A percentile compares a stretch with the other conserved stretches of the same genome.
These are phyloP conservation scores for Bradynema listronoti DNA, from an alignment of 1,140 invertebrate species.

Conservation along the genomic window DNA sequence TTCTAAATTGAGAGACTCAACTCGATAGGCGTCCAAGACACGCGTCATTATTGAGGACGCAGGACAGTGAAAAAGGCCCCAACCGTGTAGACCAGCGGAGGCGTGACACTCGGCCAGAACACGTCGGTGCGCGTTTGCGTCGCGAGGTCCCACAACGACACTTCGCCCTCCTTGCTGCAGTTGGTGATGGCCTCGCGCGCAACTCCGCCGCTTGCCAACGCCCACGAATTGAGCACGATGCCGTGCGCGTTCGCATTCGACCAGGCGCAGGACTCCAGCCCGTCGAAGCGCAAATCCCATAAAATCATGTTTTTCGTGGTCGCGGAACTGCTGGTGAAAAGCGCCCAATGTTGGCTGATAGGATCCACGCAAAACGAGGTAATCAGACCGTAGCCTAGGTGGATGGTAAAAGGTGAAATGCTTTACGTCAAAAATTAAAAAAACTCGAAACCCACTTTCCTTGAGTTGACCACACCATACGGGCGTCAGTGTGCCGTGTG, in stretches of 20 bases:
- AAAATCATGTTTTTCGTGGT: slow-evolving; percentile 43
- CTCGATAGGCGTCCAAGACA: not conserved
- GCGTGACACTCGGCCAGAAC: slow-evolving; percentile 31
- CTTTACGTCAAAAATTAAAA: no score
- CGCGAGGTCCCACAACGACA: slow-evolving; percentile 34
- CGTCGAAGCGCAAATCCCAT: slow-evolving; percentile 39
- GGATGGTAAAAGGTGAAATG: slow-evolving; percentile 20
- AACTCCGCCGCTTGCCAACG: slow-evolving; percentile 1
- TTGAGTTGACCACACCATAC: no score
- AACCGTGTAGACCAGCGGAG: slow-evolving; percentile 33
- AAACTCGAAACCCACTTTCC: no score
- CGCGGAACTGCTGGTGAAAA: slow-evolving; percentile 40
- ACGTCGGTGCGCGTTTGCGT: slow-evolving; percentile 34
- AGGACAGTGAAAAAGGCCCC: not conserved
- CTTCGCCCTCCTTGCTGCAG: slow-evolving; percentile 30
- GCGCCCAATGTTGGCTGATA: slow-evolving; percentile 43
- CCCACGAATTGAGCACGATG: slow-evolving; percentile 28
- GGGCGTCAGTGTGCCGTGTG: no score
- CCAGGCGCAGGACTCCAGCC: slow-evolving; percentile 38
- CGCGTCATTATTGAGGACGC: not conserved
- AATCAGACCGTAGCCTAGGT: slow-evolving; percentile 36
- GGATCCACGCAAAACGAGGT: slow-evolving; percentile 41
- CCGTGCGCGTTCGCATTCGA: slow-evolving; percentile 30
- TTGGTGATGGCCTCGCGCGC: slow-evolving; percentile 34
- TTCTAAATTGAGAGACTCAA: not conserved